Evolutionary conservation across 2,797 vertebrate genomes (phyloP).

Genomic region (Clamator glandarius): DNA sequence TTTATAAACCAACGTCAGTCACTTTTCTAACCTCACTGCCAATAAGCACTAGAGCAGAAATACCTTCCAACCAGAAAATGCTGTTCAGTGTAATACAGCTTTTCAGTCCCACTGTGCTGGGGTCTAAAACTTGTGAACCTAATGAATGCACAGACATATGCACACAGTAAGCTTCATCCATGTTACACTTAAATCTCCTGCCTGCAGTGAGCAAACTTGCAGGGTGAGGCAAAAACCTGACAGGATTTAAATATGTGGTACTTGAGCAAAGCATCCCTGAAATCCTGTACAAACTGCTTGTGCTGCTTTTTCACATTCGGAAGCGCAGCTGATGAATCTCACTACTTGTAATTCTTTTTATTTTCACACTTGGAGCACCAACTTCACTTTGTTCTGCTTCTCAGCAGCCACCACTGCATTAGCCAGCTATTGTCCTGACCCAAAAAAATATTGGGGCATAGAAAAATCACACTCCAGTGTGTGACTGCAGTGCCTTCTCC

Average conservation of each 20-base stretch:
- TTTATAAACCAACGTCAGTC: background rate
- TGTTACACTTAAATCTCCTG: background rate
- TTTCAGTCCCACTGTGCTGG: background rate
- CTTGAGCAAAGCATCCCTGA: conserved; percentile 23
- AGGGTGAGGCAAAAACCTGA: background rate
- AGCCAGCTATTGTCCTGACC: background rate
- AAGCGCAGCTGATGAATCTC: background rate
- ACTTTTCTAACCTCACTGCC: background rate
- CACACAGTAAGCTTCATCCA: background rate
- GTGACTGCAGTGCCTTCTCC: background rate
- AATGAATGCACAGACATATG: background rate
- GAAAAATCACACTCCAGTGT: background rate
- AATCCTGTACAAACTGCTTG: conserved; percentile 39
- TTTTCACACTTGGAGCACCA: background rate
- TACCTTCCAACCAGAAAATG: background rate
- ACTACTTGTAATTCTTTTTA: background rate
- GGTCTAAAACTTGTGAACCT: background rate
- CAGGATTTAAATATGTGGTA: background rate
- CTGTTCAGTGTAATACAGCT: background rate
- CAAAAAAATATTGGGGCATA: background rate
- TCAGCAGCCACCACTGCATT: background rate
- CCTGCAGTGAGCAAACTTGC: background rate
- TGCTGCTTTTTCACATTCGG: conserved; percentile 20
- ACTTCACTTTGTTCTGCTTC: background rate
- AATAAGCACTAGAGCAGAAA: conserved; percentile 14